Conservation (phyloP, 53 echinoderm and acorn worm species). For the Paelopatides confundens region DNA sequence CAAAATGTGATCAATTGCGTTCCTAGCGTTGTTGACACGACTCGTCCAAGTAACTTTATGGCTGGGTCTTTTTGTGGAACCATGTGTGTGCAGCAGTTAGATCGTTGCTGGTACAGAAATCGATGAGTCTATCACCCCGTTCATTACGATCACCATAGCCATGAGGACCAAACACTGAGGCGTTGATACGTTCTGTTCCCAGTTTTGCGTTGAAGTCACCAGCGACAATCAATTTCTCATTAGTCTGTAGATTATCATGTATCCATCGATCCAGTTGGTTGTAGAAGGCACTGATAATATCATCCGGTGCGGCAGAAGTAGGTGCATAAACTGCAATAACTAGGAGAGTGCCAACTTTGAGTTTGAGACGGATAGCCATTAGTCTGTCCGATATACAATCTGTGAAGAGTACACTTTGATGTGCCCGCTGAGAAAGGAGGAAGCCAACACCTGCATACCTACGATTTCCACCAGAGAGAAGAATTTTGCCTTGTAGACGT, state of each 20-base stretch:
- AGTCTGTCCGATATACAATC: slow-evolving; percentile 33
- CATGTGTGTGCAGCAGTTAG: slow-evolving; percentile 43
- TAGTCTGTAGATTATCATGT: not conserved
- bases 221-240: slow-evolving; percentile 27
- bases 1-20: slow-evolving; percentile 52
- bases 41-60: slow-evolving; percentile 46
- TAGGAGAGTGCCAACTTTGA: slow-evolving; percentile 16
- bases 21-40: slow-evolving; percentile 52
- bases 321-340: slow-evolving; percentile 46
- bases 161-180: slow-evolving; percentile 31
- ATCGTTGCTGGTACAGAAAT: slow-evolving; percentile 43
- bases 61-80: slow-evolving; percentile 34
- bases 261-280: slow-evolving; percentile 16
- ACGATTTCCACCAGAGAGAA: slow-evolving; percentile 6
- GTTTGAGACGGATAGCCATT: slow-evolving; percentile 28
- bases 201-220: slow-evolving; percentile 57
- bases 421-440: not conserved
- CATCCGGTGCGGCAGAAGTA: slow-evolving; percentile 28
- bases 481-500: not conserved
- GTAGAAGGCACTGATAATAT: slow-evolving; percentile 34
- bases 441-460: slow-evolving; percentile 1
- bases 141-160: not conserved
- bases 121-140: slow-evolving; percentile 40
- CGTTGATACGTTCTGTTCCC: slow-evolving; percentile 7
- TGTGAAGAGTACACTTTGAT: not conserved